Base-by-base conservation (phyloP, 2,888 invertebrate genomes). In the Caenorhabditis wallacei region DNA sequence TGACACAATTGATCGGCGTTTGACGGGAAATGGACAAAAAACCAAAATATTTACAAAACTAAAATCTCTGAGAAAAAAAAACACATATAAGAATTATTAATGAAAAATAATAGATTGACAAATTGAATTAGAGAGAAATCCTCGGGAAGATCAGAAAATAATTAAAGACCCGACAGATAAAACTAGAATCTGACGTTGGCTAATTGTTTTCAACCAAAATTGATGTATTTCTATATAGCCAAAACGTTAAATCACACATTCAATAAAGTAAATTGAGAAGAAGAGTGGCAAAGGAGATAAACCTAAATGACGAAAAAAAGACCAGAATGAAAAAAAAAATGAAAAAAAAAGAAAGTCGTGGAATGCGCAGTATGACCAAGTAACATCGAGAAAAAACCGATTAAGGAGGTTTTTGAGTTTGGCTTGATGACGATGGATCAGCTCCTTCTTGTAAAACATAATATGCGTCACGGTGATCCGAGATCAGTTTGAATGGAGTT, bases 111-210 rank as follows among this genome's bases (percentile, higher is more conserved):
- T 30, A 30, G 46, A 4, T 18, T n/a, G 10, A 46, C 64, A 30
- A 24, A 51, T 18, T 48, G 37, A 30, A 24, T 3, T 37, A 22
- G 8, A 20, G 18, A 30, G 16, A 46, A 20, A 24, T 22, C 35
- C n/a, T 24, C 10, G 26, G 43, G 30, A 53, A 78, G 78, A 78
- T 78, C 78, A 69, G 43, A 24, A 37, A 68, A 40, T 61, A 40
- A 48, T 43, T n/a, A 18, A 26, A 75, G 56, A 78, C 78, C 78
- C 78, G 78, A 68, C 78, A 78, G 78, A 78, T 63, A 53, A 63
- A 78, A 78, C 78, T 78, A 78, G 78, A 78, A 70, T 56, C 78
- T 78, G 69, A 78, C 69, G 69, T 54, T 63, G 69, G 78, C 69
- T 66, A 20, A 5, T 3, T 51, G 18, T 37, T 57, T 11, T n/a